Evolutionary conservation across 1,140 invertebrate genomes (phyloP).

Genomic region (Stenopsyche tienmushanensis): DNA sequence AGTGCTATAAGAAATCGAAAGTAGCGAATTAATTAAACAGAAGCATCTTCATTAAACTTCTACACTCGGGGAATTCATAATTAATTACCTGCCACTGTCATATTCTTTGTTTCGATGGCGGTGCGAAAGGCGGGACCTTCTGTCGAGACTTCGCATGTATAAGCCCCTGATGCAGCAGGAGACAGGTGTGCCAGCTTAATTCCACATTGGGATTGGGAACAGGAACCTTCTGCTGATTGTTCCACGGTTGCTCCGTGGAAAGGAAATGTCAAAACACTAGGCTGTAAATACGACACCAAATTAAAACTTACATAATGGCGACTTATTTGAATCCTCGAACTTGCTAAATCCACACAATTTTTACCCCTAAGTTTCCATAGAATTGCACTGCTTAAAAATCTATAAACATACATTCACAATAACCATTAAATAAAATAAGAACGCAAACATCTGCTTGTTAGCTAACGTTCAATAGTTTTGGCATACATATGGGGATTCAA

Average conservation of each 20-base stretch:
- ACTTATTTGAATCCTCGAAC: too few relatives aligned
- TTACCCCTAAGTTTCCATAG: too few relatives aligned
- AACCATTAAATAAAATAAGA: too few relatives aligned
- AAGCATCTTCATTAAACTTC: neutral
- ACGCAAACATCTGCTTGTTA: too few relatives aligned
- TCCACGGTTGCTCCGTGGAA: conserved; percentile 27
- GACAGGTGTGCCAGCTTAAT: conserved; percentile 47
- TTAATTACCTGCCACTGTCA: conserved; percentile 54
- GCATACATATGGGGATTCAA: too few relatives aligned
- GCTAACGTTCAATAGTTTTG: too few relatives aligned
- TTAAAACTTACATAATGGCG: too few relatives aligned
- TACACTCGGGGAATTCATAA: too few relatives aligned
- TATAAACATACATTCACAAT: too few relatives aligned
- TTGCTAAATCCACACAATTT: too few relatives aligned
- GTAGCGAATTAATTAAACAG: neutral
- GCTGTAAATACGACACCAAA: conserved; percentile 17
- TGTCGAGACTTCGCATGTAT: conserved; percentile 57
- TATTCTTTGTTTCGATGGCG: conserved; percentile 51
- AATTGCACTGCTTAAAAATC: too few relatives aligned
- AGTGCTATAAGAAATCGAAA: conserved; percentile 23
- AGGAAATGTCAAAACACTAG: conserved; percentile 29
- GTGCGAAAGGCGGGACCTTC: conserved; percentile 56
- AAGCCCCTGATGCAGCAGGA: conserved; percentile 49
- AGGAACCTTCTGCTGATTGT: conserved; percentile 30
- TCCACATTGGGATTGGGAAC: conserved; percentile 48